Percentiles rank a stretch among this genome's conserved stretches.
phyloP scores from a whole-genome alignment of 2,888 invertebrate genomes.

The Chirona hameri region DNA sequence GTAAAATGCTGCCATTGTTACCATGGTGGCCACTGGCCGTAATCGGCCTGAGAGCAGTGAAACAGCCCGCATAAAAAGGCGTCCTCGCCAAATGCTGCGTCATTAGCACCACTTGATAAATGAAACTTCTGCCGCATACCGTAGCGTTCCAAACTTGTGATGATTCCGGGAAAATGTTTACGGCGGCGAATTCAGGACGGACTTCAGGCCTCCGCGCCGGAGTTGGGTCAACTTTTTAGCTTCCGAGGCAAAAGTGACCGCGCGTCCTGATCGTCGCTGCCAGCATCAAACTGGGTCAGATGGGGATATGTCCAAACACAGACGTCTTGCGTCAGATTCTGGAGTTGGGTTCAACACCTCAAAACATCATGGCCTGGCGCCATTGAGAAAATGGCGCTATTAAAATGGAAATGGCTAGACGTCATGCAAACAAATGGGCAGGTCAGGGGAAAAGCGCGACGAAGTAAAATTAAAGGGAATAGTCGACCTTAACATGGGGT shows the following conservation, averaged over 20 bases:
- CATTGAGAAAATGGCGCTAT: too few relatives aligned
- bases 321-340: too few relatives aligned
- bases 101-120: neutral
- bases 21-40: too few relatives aligned
- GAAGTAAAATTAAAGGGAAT: too few relatives aligned
- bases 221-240: neutral
- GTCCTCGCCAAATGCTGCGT: neutral
- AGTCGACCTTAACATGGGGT: too few relatives aligned
- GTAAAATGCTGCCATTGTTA: too few relatives aligned
- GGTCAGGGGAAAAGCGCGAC: too few relatives aligned
- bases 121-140: neutral
- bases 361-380: too few relatives aligned
- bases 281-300: neutral
- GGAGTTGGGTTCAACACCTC: too few relatives aligned
- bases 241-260: neutral
- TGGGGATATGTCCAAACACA: neutral
- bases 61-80: neutral
- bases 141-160: neutral
- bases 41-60: too few relatives aligned
- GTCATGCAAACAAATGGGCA: too few relatives aligned
- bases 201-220: neutral
- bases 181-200: neutral
- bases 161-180: neutral
- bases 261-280: neutral
- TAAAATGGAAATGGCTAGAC: too few relatives aligned